These are phyloP conservation scores for Enteromius radiatus DNA, from an alignment of 2,797 vertebrate species.

Conservation along the genomic window DNA sequence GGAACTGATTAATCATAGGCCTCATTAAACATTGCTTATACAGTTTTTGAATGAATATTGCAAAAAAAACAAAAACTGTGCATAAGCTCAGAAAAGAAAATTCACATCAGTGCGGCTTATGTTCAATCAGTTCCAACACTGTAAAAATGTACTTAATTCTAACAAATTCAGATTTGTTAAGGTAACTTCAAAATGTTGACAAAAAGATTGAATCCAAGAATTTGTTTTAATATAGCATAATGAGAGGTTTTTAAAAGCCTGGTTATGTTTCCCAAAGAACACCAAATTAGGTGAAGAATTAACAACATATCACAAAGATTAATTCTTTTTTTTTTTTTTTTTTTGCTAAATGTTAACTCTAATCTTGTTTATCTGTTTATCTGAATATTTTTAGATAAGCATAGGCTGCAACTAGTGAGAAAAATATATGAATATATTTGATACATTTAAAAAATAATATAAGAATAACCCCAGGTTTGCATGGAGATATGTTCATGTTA, in stretches of 20 bases:
- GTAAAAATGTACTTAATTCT: background rate
- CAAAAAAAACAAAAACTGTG: background rate
- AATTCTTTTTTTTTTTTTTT: background rate
- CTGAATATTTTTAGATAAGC: background rate
- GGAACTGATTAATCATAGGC: background rate
- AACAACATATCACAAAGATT: background rate
- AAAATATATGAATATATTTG: background rate
- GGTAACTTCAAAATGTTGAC: background rate
- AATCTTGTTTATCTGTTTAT: background rate
- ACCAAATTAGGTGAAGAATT: background rate
- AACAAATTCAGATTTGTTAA: background rate
- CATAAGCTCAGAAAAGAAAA: background rate
- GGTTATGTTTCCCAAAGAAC: too few relatives aligned
- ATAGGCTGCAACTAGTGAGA: background rate
- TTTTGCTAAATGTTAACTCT: background rate
- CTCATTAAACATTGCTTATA: background rate
- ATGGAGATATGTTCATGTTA: background rate
- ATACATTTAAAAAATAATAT: background rate
- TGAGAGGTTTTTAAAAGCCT: background rate
- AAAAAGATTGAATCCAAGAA: too few relatives aligned
- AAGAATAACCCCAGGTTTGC: background rate
- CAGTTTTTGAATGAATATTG: background rate
- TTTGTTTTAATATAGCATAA: too few relatives aligned
- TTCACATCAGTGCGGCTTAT: background rate
- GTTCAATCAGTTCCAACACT: background rate